These are phyloP conservation scores for Oenanthe oenanthe DNA, from an alignment of 2,113 vertebrate genomes.

Conservation along the genomic window DNA sequence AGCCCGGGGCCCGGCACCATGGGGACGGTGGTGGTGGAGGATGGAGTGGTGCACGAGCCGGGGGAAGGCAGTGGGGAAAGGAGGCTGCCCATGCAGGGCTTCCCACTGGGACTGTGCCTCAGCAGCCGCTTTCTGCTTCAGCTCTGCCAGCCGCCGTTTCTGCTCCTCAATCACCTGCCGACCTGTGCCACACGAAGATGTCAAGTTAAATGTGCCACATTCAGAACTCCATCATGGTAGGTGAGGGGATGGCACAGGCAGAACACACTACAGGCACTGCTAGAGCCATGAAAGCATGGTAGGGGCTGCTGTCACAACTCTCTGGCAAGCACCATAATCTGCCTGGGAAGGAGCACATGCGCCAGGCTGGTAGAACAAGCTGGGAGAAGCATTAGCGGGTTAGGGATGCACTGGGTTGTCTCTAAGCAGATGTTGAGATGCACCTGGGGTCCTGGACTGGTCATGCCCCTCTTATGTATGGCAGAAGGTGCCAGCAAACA, in stretches of 20 bases:
- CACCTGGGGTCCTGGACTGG: not conserved
- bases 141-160: conserved; percentile 88
- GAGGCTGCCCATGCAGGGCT: conserved; percentile 74
- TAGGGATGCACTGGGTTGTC: not conserved
- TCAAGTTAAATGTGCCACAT: fast-evolving
- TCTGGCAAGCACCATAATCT: not conserved
- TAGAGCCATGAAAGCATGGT: not conserved
- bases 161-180: conserved; percentile 97
- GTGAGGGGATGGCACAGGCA: fast-evolving
- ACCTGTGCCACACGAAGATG: conserved; percentile 62
- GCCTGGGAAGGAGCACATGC: not conserved
- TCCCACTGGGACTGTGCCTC: conserved; percentile 96
- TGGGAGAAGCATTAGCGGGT: not conserved
- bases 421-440: not conserved
- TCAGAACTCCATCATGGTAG: fast-evolving
- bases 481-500: conserved; percentile 17
- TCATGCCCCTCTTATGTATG: not conserved
- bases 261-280: not conserved
- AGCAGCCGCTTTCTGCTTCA: conserved; percentile 90
- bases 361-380: not conserved
- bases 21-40: conserved; percentile 85
- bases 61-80: conserved; percentile 59
- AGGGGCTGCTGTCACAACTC: not conserved
- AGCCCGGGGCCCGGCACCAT: conserved; percentile 20
- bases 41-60: conserved; percentile 88